Percentiles rank a stretch among this genome's conserved stretches.
phyloP scores from a whole-genome alignment of 2,888 invertebrate species.

The Yponomeuta evonymella region DNA sequence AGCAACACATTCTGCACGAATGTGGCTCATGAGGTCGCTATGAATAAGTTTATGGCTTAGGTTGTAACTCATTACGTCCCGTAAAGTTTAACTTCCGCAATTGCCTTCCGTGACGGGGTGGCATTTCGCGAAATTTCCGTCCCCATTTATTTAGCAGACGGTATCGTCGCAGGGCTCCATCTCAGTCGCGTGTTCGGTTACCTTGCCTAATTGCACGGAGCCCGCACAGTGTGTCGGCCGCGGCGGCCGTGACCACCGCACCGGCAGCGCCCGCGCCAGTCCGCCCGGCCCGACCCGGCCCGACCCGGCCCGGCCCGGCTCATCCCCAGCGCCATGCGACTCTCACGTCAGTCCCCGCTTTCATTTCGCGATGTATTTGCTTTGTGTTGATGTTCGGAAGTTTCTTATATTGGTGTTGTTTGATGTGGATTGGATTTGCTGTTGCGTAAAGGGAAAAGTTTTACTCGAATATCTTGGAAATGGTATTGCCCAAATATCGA shows the following conservation, averaged over 20 bases:
- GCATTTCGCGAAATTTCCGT: constrained; percentile 1
- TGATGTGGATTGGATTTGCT: background rate
- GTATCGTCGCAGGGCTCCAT: constrained; percentile 23
- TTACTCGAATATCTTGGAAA: background rate
- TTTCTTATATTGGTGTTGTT: constrained; percentile 9
- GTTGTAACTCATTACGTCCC: background rate
- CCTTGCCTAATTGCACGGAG: constrained; percentile 12
- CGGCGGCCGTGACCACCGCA: constrained; percentile 1
- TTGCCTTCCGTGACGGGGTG: constrained; percentile 1
- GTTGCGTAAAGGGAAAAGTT: background rate
- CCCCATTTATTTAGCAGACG: background rate
- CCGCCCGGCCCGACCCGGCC: background rate
- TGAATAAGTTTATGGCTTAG: background rate
- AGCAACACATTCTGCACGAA: background rate
- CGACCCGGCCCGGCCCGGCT: background rate
- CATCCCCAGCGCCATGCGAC: constrained; percentile 18
- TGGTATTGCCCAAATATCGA: background rate
- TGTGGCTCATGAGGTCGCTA: background rate
- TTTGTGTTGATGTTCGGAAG: constrained; percentile 6
- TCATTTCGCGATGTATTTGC: background rate
- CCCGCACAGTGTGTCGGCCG: constrained; percentile 4
- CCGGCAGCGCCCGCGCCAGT: constrained; percentile 9
- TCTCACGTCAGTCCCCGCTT: constrained; percentile 19
- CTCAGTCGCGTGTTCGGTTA: constrained; percentile 33
- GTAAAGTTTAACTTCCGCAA: constrained; percentile 9